These are phyloP conservation scores for Agrilus mali DNA, from an alignment of 2,888 invertebrate genomes.

Conservation along the genomic window DNA sequence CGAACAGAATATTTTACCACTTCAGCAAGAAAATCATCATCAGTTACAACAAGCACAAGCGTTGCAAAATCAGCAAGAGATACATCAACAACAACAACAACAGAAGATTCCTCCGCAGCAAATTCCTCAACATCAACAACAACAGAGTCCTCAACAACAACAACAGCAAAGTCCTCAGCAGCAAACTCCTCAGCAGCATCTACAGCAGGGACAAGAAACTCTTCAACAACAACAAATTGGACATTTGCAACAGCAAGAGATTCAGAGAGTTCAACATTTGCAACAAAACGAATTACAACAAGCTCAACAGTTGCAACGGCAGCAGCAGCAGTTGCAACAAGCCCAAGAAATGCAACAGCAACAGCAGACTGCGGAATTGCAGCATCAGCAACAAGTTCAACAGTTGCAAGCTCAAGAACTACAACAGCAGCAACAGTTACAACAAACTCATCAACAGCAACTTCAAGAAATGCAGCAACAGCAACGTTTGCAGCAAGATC, in stretches of 20 bases:
- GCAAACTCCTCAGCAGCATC: no score
- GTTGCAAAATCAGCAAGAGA: no score
- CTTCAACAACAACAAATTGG: slow-evolving; percentile 2
- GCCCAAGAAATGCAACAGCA: slow-evolving; percentile 1
- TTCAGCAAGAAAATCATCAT: no score
- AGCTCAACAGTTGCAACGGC: slow-evolving; percentile 9
- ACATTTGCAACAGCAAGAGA: slow-evolving; percentile 5
- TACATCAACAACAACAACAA: not conserved
- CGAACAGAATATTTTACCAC: slow-evolving; percentile 4
- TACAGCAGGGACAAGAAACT: slow-evolving; percentile 1
- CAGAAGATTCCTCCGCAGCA: no score
- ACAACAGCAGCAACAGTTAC: slow-evolving; percentile 2
- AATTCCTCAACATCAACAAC: slow-evolving; percentile 1
- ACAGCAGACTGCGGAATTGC: not conserved
- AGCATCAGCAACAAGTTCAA: slow-evolving; percentile 1
- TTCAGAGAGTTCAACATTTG: not conserved
- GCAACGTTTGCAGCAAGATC: no score
- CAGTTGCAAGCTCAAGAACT: not conserved
- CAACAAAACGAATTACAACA: not conserved
- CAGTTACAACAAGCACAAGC: not conserved
- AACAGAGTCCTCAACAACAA: not conserved
- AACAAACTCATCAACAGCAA: slow-evolving; percentile 1
- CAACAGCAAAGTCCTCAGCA: not conserved
- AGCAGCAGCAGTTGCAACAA: slow-evolving; percentile 4
- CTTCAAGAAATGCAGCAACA: not conserved